Conservation (phyloP, 2,797 vertebrate genomes). For the Amazona ochrocephala region DNA sequence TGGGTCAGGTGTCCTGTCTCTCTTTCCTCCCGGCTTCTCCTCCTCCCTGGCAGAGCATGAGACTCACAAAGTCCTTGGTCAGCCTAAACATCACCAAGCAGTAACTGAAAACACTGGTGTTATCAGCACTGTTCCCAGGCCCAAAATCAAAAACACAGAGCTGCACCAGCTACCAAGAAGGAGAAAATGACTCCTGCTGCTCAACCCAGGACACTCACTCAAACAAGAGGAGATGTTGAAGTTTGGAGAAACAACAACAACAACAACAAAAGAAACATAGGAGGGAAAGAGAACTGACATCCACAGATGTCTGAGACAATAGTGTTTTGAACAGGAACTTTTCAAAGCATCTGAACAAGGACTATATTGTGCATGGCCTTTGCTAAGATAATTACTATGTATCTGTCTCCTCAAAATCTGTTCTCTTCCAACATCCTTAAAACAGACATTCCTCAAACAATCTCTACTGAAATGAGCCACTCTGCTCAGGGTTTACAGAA, state of each 20-base stretch:
- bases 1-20: too few relatives aligned
- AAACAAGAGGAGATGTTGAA: background rate
- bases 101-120: too few relatives aligned
- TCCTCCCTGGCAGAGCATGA: too few relatives aligned
- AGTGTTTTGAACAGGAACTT: background rate
- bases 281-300: background rate
- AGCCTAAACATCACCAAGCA: too few relatives aligned
- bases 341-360: background rate
- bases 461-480: background rate
- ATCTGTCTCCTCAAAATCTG: background rate
- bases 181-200: too few relatives aligned
- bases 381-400: background rate
- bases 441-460: background rate
- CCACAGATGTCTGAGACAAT: background rate
- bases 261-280: background rate
- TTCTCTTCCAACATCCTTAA: accelerated
- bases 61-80: too few relatives aligned
- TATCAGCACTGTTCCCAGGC: too few relatives aligned
- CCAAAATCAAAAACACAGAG: too few relatives aligned
- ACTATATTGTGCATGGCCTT: background rate
- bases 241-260: accelerated
- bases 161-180: too few relatives aligned
- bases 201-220: background rate
- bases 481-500: background rate
- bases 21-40: too few relatives aligned